Percentiles rank a stretch among this genome's conserved stretches.
These are phyloP conservation scores for Aphaenogaster ashmeadi DNA, from an alignment of 1,140 invertebrate genomes.

Conservation along the genomic window DNA sequence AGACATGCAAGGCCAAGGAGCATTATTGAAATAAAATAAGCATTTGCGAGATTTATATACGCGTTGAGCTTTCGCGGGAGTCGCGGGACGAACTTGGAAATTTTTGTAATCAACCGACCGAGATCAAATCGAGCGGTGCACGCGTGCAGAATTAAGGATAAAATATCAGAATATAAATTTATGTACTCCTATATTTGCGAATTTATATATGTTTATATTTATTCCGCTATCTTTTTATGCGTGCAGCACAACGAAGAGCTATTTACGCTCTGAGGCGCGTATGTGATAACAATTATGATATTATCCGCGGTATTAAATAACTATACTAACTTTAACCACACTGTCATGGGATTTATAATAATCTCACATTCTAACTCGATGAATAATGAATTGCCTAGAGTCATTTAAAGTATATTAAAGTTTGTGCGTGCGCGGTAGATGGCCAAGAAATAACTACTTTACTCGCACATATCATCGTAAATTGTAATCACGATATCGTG, in stretches of 20 bases:
- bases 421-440: not conserved
- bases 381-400: slow-evolving; percentile 36
- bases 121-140: not conserved
- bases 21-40: too few species aligned
- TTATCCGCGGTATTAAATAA: slow-evolving; percentile 4
- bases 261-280: not conserved
- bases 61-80: not conserved
- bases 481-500: slow-evolving; percentile 20
- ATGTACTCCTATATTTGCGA: not conserved
- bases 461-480: slow-evolving; percentile 1
- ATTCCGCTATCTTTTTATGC: not conserved
- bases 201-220: not conserved
- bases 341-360: slow-evolving; percentile 37
- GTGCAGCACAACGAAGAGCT: not conserved
- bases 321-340: not conserved
- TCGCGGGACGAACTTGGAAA: not conserved
- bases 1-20: too few species aligned
- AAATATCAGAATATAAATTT: not conserved
- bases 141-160: not conserved
- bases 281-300: slow-evolving; percentile 33
- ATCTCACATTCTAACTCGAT: slow-evolving; percentile 41
- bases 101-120: not conserved
- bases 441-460: not conserved
- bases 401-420: slow-evolving; percentile 20
- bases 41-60: not conserved